phyloP scores from a whole-genome alignment of 2,113 vertebrate genomes.

The Pelecanus crispus region DNA sequence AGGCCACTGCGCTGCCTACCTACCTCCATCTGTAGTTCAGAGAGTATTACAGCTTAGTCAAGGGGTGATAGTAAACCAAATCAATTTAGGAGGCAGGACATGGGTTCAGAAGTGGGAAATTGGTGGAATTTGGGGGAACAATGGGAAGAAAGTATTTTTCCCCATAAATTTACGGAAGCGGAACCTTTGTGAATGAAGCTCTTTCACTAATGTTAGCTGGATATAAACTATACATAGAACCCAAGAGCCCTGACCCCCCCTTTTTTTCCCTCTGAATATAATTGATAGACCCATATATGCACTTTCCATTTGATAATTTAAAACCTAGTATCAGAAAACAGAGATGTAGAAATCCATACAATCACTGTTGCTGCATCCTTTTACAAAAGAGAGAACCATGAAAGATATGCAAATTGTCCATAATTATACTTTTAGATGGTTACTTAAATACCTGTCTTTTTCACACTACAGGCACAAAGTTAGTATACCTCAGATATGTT shows the following conservation, averaged over 20 bases:
- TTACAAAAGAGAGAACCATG: constrained; percentile 22
- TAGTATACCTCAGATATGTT: constrained; percentile 63
- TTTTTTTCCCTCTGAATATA: background rate
- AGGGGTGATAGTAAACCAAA: background rate
- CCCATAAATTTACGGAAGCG: background rate
- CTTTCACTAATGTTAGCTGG: background rate
- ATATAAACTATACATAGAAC: background rate
- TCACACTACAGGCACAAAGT: constrained; percentile 53
- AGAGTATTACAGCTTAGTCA: background rate
- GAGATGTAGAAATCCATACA: background rate
- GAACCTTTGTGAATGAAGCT: background rate
- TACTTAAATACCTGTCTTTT: constrained; percentile 65
- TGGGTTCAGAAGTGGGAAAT: background rate
- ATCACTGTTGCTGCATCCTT: background rate
- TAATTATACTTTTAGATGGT: constrained; percentile 66
- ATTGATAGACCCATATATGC: background rate
- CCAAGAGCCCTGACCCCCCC: background rate
- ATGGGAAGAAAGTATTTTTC: background rate
- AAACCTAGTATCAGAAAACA: background rate
- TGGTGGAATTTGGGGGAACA: background rate
- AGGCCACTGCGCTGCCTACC: background rate
- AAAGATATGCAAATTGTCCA: constrained; percentile 57
- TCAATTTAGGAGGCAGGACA: background rate
- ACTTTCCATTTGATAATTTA: background rate
- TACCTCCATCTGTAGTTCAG: background rate